These are phyloP conservation scores for Nemapogon koenigi DNA, from an alignment of 2,888 invertebrate species.

Conservation along the genomic window DNA sequence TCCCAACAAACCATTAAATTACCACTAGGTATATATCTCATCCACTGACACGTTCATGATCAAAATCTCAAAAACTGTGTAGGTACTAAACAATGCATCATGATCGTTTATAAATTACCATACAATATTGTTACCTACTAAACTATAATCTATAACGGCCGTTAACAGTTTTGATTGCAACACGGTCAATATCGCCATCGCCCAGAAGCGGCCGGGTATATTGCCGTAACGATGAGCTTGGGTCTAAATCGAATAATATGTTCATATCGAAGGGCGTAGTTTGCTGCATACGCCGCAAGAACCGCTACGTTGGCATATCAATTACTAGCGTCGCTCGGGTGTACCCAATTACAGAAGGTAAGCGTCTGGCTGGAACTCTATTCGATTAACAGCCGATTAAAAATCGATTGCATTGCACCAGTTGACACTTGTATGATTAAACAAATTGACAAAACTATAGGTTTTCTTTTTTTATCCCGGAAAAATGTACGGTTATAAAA, in stretches of 20 bases:
- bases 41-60: no score
- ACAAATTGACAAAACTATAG: no score
- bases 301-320: slow-evolving; percentile 58
- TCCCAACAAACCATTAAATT: no score
- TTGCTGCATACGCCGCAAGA: slow-evolving; percentile 35
- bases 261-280: slow-evolving; percentile 31
- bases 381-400: slow-evolving; percentile 29
- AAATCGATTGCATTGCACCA: slow-evolving; percentile 19
- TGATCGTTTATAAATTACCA: slow-evolving; percentile 16
- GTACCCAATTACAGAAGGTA: slow-evolving; percentile 57
- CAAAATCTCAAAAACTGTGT: no score
- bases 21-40: no score
- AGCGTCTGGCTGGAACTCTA: slow-evolving; percentile 27
- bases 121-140: slow-evolving; percentile 24
- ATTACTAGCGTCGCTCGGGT: slow-evolving; percentile 53
- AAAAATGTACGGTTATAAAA: no score
- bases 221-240: slow-evolving; percentile 27
- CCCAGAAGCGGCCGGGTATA: slow-evolving; percentile 10
- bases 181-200: slow-evolving; percentile 20
- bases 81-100: neutral
- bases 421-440: no score
- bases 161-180: slow-evolving; percentile 51
- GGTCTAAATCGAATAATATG: slow-evolving; percentile 27
- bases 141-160: slow-evolving; percentile 23
- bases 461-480: no score